Percentiles rank a stretch among this genome's conserved stretches.
These are phyloP conservation scores for Ariolimax columbianus DNA, from an alignment of 2,888 invertebrate species.

Conservation along the genomic window DNA sequence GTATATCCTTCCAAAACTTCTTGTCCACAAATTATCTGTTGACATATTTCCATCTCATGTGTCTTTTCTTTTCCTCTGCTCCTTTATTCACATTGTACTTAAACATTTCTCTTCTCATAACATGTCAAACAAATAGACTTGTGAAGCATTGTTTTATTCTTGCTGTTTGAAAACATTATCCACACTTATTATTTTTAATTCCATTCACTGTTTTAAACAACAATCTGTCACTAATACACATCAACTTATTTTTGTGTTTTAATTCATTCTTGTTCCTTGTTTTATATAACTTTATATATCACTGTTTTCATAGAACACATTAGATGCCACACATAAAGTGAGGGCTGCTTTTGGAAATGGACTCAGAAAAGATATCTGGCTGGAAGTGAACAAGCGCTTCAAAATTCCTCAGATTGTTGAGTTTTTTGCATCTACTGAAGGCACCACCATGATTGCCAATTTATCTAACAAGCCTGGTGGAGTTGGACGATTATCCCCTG, in stretches of 20 bases:
- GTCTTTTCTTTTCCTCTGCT: too few species aligned
- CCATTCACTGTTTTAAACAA: too few species aligned
- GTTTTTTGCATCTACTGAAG: slow-evolving; percentile 97
- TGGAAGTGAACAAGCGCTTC: slow-evolving; percentile 90
- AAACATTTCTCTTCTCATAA: too few species aligned
- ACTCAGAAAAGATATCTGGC: slow-evolving; percentile 94
- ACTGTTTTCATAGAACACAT: slow-evolving; percentile 31
- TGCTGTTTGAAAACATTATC: too few species aligned
- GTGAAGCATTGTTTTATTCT: too few species aligned
- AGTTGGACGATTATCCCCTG: slow-evolving; percentile 69
- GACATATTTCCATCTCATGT: too few species aligned
- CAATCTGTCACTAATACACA: background rate
- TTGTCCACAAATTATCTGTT: too few species aligned
- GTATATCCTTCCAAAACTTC: too few species aligned
- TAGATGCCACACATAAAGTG: slow-evolving; percentile 63
- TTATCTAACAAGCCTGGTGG: slow-evolving; percentile 85
- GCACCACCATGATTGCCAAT: slow-evolving; percentile 97
- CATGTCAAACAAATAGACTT: too few species aligned
- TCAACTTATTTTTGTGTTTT: background rate
- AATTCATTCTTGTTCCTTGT: background rate
- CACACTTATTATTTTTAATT: too few species aligned
- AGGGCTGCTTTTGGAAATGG: slow-evolving; percentile 94
- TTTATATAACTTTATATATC: background rate
- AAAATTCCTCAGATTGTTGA: slow-evolving; percentile 90
- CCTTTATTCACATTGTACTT: too few species aligned